A percentile compares a stretch with the other conserved stretches of the same genome.
Conservation (phyloP, 2,113 vertebrate genomes). For the Coptodon rendalli region DNA sequence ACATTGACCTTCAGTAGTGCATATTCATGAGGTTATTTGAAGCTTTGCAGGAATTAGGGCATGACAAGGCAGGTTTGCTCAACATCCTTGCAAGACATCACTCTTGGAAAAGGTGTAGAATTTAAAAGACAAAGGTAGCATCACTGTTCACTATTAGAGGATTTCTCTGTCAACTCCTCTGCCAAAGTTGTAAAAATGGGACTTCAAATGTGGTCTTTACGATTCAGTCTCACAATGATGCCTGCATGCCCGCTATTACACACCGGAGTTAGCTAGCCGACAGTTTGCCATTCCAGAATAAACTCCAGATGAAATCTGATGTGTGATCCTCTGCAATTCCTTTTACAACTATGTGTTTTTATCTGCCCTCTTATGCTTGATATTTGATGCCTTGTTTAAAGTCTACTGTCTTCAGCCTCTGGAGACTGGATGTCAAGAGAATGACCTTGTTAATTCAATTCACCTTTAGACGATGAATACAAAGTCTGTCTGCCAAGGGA, state of each 20-base stretch:
- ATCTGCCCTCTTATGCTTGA: slow-evolving; percentile 2
- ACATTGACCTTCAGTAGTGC: slow-evolving; percentile 3
- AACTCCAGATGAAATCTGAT: slow-evolving; percentile 40
- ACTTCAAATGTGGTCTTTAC: neutral
- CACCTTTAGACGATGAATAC: slow-evolving; percentile 35
- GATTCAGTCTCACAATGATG: neutral
- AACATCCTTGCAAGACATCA: slow-evolving; percentile 11
- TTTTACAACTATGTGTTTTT: neutral
- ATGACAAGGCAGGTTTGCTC: slow-evolving; percentile 32
- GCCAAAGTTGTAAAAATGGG: neutral
- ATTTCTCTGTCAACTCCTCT: neutral
- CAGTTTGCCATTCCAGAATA: slow-evolving; percentile 1
- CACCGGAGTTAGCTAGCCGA: neutral
- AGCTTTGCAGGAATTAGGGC: slow-evolving; percentile 40
- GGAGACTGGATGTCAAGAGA: slow-evolving; percentile 1
- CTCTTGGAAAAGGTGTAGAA: rapidly evolving
- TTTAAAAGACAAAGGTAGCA: neutral
- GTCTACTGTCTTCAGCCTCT: slow-evolving; percentile 5
- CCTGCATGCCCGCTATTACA: neutral
- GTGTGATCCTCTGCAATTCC: neutral
- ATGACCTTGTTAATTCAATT: slow-evolving; percentile 43
- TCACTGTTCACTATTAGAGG: neutral
- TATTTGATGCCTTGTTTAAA: slow-evolving; percentile 21
- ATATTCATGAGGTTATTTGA: slow-evolving; percentile 47
- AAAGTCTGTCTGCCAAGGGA: neutral